These are phyloP conservation scores for Sinhomidia bicolor DNA, from an alignment of 2,888 invertebrate genomes.

Conservation along the genomic window DNA sequence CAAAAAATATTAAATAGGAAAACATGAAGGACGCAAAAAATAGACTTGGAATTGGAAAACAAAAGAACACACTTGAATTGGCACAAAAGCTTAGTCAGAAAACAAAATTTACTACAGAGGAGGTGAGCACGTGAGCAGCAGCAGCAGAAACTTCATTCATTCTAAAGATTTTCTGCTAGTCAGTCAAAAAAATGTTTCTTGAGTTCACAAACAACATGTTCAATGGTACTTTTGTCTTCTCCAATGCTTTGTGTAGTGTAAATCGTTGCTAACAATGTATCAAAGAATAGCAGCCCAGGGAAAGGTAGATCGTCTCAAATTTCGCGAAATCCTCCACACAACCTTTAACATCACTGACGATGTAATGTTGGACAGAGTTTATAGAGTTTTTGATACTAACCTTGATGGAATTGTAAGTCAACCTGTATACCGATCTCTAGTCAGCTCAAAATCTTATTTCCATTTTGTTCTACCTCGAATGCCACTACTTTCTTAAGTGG, in stretches of 20 bases:
- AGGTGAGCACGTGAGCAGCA: conserved; percentile 49
- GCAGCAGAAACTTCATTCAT: no score
- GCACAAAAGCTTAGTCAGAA: conserved; percentile 65
- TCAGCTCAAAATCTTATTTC: background rate
- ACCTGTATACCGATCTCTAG: background rate
- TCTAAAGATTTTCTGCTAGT: background rate
- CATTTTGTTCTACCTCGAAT: no score
- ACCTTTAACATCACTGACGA: conserved; percentile 73
- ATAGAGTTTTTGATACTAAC: conserved; percentile 64
- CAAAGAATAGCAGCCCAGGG: conserved; percentile 67
- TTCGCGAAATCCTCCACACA: conserved; percentile 69
- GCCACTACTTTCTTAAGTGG: no score
- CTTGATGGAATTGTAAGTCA: conserved; percentile 72
- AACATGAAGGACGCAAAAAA: conserved; percentile 53
- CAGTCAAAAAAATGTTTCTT: background rate
- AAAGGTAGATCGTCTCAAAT: conserved; percentile 68
- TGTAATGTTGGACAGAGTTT: conserved; percentile 72
- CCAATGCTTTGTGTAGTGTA: conserved; percentile 62
- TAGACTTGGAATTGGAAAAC: conserved; percentile 66
- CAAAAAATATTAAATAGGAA: background rate
- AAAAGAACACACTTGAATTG: conserved; percentile 68
- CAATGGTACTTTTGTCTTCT: background rate
- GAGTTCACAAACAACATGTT: background rate
- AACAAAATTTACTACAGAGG: conserved; percentile 70
- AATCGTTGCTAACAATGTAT: conserved; percentile 63